A percentile compares a stretch with the other conserved stretches of the same genome.
Conservation (phyloP, 2,113 vertebrate species). For the Phylloscopus trochiloides region DNA sequence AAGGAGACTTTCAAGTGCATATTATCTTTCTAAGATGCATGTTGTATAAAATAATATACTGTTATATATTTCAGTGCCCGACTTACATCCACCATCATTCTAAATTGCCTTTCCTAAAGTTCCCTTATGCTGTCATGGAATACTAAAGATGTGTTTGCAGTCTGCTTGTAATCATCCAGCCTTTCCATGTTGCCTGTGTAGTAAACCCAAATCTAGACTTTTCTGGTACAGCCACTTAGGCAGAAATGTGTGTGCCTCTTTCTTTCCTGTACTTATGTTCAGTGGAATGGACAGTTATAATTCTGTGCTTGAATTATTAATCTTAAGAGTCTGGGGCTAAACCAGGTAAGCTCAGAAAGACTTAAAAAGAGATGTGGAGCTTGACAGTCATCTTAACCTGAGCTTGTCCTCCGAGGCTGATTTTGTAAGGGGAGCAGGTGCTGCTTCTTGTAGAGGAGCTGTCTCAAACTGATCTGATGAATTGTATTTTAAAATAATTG, state of each 20-base stretch:
- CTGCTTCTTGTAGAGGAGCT: neutral
- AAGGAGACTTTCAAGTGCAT: neutral
- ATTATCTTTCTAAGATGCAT: neutral
- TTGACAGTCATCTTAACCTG: neutral
- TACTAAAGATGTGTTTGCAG: neutral
- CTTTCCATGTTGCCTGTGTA: neutral
- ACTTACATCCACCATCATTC: neutral
- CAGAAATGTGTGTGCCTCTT: neutral
- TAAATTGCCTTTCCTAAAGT: neutral
- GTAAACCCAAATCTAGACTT: neutral
- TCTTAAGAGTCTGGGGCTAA: neutral
- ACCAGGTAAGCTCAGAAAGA: neutral
- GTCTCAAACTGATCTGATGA: neutral
- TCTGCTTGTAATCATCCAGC: neutral
- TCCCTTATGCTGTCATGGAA: neutral
- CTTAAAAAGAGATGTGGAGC: fast-evolving
- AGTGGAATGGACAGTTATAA: neutral
- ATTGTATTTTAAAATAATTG: neutral
- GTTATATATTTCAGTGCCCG: neutral
- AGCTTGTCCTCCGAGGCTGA: neutral
- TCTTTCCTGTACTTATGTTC: neutral
- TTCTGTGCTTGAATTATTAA: neutral
- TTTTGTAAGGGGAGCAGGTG: neutral
- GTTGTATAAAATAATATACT: neutral
- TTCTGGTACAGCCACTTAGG: neutral